Evolutionary conservation across 2,113 vertebrate species (phyloP), one percentile per base, ranked within the genome.

Genomic region (Pelobates fuscus): DNA sequence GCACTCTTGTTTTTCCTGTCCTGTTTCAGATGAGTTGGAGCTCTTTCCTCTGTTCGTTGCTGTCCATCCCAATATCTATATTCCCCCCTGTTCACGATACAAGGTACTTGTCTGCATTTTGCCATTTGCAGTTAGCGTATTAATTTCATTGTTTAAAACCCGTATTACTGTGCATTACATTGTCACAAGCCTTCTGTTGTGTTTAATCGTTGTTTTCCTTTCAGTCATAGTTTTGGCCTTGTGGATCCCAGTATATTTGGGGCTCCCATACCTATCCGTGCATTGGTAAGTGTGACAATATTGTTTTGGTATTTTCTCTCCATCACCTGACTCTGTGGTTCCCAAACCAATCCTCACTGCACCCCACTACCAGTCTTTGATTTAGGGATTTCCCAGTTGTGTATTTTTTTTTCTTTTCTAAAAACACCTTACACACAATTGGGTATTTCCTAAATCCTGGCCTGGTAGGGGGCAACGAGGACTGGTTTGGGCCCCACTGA

Each of bases 11-110:
- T 58, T 24, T 58, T 6, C 20, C 20, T 30, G 25, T 64, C 49
- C 15, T 46, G 14, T 27, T 86, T 79, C 86, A 99, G 97, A 94
- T 97, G 94, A 90, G 92, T 60, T 99, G 97, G 97, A 99, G 92
- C 73, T 65, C 82, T 2, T 57, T 92, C 32, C 43, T 99, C 30
- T 90, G 88, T 78, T 89, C 81, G 43, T 67, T 98, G 1, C 83
- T 97, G 25, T 97, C 96, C 3, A 82, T 99, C 67, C 97, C 97
- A 0, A 70, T 91, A 25, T 95, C 95, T 30, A 82, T 98, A 82
- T 92, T 94, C 70, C 97, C 97, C 63, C 88, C 89, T 14, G 93
- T 99, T 77, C 88, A 88, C 84, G 91, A 96, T 73, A 98, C 96
- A 1, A 93, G 93, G 97, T 99, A 92, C 92, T 76, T 78, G 1